Evolutionary conservation across 2,113 vertebrate species (phyloP).

Genomic region (Oryctolagus cuniculus): mOryCun1.1 NC_091443.1:57721501-57722000

Average conservation of each 20-base stretch:
- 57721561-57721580: slow-evolving; percentile 89
- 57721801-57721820: slow-evolving; percentile 90
- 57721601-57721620: slow-evolving; percentile 94
- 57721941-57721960: slow-evolving; percentile 91
- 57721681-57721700: slow-evolving; percentile 75
- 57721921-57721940: slow-evolving; percentile 90
- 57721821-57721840: slow-evolving; percentile 88
- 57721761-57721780: slow-evolving; percentile 94
- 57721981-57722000: slow-evolving; percentile 88
- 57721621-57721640: slow-evolving; percentile 92
- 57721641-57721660: slow-evolving; percentile 93
- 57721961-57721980: slow-evolving; percentile 87
- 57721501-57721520: slow-evolving; percentile 87
- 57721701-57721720: too few species aligned
- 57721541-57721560: slow-evolving; percentile 88
- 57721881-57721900: slow-evolving; percentile 95
- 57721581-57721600: slow-evolving; percentile 93
- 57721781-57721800: slow-evolving; percentile 94
- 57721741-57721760: slow-evolving; percentile 92
- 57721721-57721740: slow-evolving; percentile 78
- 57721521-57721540: slow-evolving; percentile 86
- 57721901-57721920: slow-evolving; percentile 92
- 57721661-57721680: slow-evolving; percentile 87
- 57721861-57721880: slow-evolving; percentile 97
- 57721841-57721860: slow-evolving; percentile 89